Evolutionary conservation across 2,888 invertebrate species (phyloP).

Genomic region (Pinctada fucata): DNA sequence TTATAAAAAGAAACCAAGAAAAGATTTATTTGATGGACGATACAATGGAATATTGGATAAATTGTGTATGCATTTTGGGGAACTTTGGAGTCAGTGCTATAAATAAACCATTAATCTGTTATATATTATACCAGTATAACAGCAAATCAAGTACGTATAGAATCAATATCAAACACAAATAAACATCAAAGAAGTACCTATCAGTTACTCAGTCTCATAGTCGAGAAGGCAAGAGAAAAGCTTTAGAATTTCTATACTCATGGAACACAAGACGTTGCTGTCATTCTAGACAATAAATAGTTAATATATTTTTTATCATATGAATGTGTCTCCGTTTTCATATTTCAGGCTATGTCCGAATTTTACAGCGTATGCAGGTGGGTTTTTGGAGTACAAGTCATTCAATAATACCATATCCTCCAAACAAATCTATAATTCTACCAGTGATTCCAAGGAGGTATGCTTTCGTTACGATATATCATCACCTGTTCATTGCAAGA

Average conservation of each 20-base stretch:
- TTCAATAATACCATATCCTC: neutral
- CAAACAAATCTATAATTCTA: conserved; percentile 23
- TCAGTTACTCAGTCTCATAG: no score
- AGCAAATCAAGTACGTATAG: no score
- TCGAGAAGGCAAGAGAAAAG: no score
- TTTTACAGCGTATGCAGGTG: conserved; percentile 40
- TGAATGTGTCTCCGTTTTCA: neutral
- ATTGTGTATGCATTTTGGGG: no score
- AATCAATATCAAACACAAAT: neutral
- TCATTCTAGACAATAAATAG: neutral
- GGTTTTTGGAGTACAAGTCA: conserved; percentile 32
- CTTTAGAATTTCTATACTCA: neutral
- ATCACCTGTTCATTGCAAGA: conserved; percentile 36
- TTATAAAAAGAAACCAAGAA: no score
- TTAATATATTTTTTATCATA: neutral
- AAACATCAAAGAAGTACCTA: neutral
- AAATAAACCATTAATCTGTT: no score
- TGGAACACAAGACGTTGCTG: neutral
- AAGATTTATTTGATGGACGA: no score
- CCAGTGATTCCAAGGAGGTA: conserved; percentile 11
- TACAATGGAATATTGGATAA: no score
- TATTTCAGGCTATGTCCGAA: conserved; percentile 41
- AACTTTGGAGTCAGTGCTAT: no score
- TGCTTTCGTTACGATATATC: conserved; percentile 41
- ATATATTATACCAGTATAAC: no score